Evolutionary conservation across 1,140 invertebrate genomes (phyloP).

Genomic region (Drosophila repleta): DNA sequence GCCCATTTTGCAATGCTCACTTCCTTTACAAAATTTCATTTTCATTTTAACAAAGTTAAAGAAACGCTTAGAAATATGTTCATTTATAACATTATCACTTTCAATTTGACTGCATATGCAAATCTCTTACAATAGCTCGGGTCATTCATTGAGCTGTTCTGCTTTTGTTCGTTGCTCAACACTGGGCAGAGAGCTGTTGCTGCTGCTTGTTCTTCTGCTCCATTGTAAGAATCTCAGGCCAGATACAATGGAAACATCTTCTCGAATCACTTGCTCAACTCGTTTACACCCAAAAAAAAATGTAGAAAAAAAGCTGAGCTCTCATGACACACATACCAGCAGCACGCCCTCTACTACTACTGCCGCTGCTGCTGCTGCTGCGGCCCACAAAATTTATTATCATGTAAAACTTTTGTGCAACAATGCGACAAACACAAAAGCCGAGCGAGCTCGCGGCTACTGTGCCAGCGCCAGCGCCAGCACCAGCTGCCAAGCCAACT

Average conservation of each 20-base stretch:
- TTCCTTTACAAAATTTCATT: neutral
- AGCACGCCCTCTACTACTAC: constrained; percentile 15
- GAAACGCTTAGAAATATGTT: neutral
- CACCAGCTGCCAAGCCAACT: constrained; percentile 46
- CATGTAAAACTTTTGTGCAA: constrained; percentile 79
- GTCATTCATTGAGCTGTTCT: constrained; percentile 14
- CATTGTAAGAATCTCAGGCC: neutral
- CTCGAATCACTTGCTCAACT: constrained; percentile 30
- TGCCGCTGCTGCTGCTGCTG: neutral
- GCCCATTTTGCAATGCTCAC: neutral
- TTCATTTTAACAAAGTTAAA: neutral
- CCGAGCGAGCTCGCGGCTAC: constrained; percentile 46
- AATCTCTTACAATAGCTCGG: constrained; percentile 3
- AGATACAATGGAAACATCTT: constrained; percentile 41
- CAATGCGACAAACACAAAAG: constrained; percentile 68
- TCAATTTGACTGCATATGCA: constrained; percentile 9
- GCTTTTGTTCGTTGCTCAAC: constrained; percentile 38
- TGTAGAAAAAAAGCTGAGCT: constrained; percentile 4
- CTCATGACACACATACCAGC: constrained; percentile 51
- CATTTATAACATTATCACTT: constrained; percentile 29
- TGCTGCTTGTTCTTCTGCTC: neutral
- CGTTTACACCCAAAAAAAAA: neutral
- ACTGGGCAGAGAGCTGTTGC: constrained; percentile 10
- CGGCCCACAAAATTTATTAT: constrained; percentile 65
- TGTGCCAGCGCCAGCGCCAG: no score